phyloP scores from a whole-genome alignment of 2,888 invertebrate genomes.

The Callinectes sapidus region DNA sequence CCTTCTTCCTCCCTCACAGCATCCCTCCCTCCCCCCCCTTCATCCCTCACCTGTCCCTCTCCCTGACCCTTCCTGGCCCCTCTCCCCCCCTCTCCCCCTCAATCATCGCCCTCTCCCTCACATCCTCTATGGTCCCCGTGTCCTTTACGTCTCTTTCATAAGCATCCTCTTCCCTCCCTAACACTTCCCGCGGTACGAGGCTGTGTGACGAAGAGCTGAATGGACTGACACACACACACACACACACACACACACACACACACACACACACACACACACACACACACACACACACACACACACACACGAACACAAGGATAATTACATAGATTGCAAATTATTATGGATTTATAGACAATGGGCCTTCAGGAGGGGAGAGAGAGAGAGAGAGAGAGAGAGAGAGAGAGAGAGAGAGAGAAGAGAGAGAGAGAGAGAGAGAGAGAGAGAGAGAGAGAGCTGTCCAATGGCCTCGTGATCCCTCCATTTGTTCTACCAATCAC shows the following conservation, averaged over 20 bases:
- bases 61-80: not conserved
- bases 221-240: not conserved
- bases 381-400: conserved; percentile 7
- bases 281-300: not conserved
- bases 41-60: conserved; percentile 1
- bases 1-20: not conserved
- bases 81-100: not conserved
- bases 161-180: conserved; percentile 32
- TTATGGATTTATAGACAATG: not conserved
- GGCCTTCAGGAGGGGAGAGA: not conserved
- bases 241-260: not conserved
- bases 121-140: conserved; percentile 31
- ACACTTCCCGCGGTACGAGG: conserved; percentile 26
- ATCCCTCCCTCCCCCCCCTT: not conserved
- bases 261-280: not conserved
- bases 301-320: not conserved
- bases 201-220: not conserved
- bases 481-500: conserved; percentile 16
- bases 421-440: not conserved
- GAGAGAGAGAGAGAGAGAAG: not conserved
- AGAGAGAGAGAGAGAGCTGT: not conserved
- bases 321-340: not conserved
- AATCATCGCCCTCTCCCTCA: conserved; percentile 30
- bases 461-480: conserved; percentile 11
- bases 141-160: conserved; percentile 30